Evolutionary conservation across 1,140 invertebrate genomes (phyloP).

Genomic region (Dreissena rostriformis): DNA sequence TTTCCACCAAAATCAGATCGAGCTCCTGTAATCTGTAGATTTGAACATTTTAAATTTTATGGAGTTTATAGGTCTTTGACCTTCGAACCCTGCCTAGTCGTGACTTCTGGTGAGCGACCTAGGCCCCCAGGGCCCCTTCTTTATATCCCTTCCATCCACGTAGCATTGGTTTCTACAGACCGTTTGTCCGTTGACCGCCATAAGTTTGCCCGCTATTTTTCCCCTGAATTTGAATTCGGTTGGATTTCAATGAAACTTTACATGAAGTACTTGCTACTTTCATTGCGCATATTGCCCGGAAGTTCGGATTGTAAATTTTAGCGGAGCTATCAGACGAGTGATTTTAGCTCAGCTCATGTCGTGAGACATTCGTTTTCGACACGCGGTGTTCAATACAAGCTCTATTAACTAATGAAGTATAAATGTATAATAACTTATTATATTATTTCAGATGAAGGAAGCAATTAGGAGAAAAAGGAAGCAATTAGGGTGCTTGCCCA

Average conservation of each 20-base stretch:
- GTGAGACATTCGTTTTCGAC: conserved; percentile 5
- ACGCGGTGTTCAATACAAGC: conserved; percentile 4
- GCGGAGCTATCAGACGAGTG: conserved; percentile 3
- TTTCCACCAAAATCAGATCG: conserved; percentile 5
- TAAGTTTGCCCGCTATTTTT: conserved; percentile 6
- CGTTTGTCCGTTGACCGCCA: conserved; percentile 3
- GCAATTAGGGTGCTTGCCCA: conserved; percentile 4
- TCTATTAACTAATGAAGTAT: conserved; percentile 7
- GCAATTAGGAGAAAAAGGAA: conserved; percentile 6
- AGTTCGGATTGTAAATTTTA: conserved; percentile 7
- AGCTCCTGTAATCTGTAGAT: conserved; percentile 2
- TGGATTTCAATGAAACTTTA: conserved; percentile 7
- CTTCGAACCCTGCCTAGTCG: conserved; percentile 3
- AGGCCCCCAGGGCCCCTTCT: conserved; percentile 2
- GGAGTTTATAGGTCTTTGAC: conserved; percentile 5
- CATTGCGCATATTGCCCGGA: conserved; percentile 4
- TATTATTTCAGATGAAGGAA: conserved; percentile 4
- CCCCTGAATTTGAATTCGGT: conserved; percentile 5
- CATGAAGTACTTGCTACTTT: conserved; percentile 6
- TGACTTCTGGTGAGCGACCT: conserved; percentile 4
- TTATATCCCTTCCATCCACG: conserved; percentile 5
- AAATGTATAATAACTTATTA: conserved; percentile 8
- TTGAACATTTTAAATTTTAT: conserved; percentile 8
- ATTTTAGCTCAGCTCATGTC: conserved; percentile 5
- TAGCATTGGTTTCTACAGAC: conserved; percentile 5